phyloP scores from a whole-genome alignment of 1,140 invertebrate species.

The Parapsyche elsis region DNA sequence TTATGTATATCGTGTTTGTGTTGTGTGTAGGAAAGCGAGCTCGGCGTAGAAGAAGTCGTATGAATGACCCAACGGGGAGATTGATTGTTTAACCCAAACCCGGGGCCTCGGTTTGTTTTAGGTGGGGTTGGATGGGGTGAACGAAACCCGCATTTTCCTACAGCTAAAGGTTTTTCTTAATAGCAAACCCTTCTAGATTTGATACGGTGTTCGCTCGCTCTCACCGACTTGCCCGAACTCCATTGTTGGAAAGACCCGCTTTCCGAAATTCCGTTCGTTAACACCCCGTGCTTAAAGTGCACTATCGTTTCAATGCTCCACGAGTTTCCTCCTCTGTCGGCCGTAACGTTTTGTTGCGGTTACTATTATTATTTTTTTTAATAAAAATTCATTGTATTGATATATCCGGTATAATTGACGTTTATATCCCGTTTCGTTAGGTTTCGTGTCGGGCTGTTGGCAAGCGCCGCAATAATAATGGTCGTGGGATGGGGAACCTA shows the following conservation, averaged over 20 bases:
- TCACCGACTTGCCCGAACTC: background rate
- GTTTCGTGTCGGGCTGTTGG: background rate
- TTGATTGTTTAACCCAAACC: conserved; percentile 37
- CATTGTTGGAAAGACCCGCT: no score
- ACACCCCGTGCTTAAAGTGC: no score
- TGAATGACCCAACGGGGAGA: conserved; percentile 18
- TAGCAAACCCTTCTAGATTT: background rate
- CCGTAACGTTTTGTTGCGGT: background rate
- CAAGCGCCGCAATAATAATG: background rate
- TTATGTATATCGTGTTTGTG: background rate
- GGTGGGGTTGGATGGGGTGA: background rate
- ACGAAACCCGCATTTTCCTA: background rate
- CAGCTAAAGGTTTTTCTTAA: background rate
- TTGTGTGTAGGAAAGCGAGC: background rate
- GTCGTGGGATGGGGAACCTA: background rate
- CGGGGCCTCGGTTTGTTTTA: background rate
- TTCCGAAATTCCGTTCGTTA: no score
- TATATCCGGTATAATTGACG: conserved; percentile 33
- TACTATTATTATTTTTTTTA: background rate
- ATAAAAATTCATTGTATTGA: conserved; percentile 35
- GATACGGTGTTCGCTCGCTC: background rate
- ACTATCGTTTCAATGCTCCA: no score
- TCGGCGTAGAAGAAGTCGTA: conserved; percentile 17
- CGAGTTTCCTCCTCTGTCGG: no score
- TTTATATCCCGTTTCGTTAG: conserved; percentile 38